These are phyloP conservation scores for Podiceps cristatus DNA, from an alignment of 2,113 vertebrate genomes.

Conservation along the genomic window DNA sequence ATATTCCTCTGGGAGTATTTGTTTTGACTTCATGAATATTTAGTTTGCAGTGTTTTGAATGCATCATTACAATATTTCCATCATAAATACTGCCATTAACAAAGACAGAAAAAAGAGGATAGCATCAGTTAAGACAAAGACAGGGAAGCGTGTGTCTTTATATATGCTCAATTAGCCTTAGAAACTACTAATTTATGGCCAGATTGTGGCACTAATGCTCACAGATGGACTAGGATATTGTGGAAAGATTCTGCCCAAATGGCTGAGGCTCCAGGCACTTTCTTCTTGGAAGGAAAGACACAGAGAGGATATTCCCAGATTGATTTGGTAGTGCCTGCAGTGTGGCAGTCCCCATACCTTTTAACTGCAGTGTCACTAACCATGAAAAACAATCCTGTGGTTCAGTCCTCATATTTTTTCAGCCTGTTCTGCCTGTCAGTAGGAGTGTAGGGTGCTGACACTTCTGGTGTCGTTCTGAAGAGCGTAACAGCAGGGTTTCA, in stretches of 20 bases:
- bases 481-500: conserved; percentile 18
- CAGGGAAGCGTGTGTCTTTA: neutral
- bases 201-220: neutral
- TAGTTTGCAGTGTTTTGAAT: conserved; percentile 6
- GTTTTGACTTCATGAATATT: conserved; percentile 31
- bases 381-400: neutral
- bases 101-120: neutral
- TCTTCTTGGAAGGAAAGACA: neutral
- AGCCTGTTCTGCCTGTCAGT: neutral
- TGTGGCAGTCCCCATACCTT: neutral
- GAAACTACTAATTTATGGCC: neutral
- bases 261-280: neutral
- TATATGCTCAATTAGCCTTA: neutral
- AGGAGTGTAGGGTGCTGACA: neutral
- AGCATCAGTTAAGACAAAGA: neutral
- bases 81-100: neutral
- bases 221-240: neutral
- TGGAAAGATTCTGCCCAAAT: neutral
- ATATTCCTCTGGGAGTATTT: neutral
- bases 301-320: neutral
- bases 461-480: conserved; percentile 9
- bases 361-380: neutral
- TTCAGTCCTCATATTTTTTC: neutral
- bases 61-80: neutral
- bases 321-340: neutral